Evolutionary conservation across 1,140 invertebrate genomes (phyloP), one percentile per base, ranked within the genome.

Genomic region (Anoplolepis gracilipes): DNA sequence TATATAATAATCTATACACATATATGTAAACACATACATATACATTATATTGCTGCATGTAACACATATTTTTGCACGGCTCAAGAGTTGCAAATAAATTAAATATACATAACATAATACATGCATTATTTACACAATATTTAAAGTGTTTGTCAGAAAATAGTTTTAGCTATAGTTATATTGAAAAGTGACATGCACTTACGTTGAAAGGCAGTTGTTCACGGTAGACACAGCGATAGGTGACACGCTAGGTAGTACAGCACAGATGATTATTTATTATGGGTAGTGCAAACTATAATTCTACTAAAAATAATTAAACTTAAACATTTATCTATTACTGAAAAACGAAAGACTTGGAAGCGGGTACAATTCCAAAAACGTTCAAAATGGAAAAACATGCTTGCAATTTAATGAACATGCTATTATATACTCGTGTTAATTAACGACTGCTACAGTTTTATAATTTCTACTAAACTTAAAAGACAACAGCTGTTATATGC

Each of bases 131-230:
- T n/a, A 19, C 36, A 42, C 30, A 67, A 64, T 42, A 13, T 11
- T 53, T 33, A 55, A 57, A 59, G 72, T 7, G 10, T 49, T 19
- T 49, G 42, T 1, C 16, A 49, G 46, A 49, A 49, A 19, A 16
- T 49, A 85, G 28, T 62, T 73, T 85, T 76, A 87, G 82, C 65
- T 72, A 82, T 70, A 82, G n/a, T n/a, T n/a, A n/a, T n/a, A n/a
- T n/a, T n/a, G 81, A 85, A 87, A 85, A 85, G 88, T 86, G 86
- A 78, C 94, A 95, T 95, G 94, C 95, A 96, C 95, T 96, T 96
- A 96, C 95, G 92, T 92, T 87, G 85, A 93, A 77, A 91, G 92
- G 87, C 75, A 91, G 85, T 85, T 92, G 91, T 70, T 93, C 92
- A 93, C 92, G 93, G 90, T 93, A 92, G 85, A 85, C 90, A 90